Evolutionary conservation across 2,888 invertebrate genomes (phyloP).

Genomic region (Nysson spinosus): DNA sequence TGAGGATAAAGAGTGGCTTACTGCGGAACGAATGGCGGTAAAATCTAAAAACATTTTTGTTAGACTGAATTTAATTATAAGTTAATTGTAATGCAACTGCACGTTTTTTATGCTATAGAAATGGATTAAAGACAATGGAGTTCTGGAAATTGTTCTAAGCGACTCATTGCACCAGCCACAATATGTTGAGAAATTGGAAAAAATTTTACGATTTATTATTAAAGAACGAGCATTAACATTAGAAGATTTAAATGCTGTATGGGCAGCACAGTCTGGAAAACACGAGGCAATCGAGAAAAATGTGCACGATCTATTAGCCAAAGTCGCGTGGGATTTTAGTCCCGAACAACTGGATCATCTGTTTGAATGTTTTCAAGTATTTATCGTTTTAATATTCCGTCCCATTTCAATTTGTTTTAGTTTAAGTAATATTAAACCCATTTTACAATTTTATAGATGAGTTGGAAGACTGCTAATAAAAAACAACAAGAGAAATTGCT

Average conservation of each 20-base stretch:
- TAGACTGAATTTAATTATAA: background rate
- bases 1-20: constrained; percentile 94
- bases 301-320: constrained; percentile 96
- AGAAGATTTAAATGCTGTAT: constrained; percentile 95
- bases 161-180: constrained; percentile 98
- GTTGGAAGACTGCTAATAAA: constrained; percentile 97
- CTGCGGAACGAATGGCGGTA: constrained; percentile 96
- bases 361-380: constrained; percentile 96
- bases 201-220: constrained; percentile 97
- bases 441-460: constrained; percentile 82
- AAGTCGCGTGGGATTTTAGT: constrained; percentile 98
- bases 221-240: constrained; percentile 93
- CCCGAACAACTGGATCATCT: constrained; percentile 98
- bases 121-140: constrained; percentile 98
- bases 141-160: constrained; percentile 94
- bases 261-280: constrained; percentile 98
- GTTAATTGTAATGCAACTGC: background rate
- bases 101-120: constrained; percentile 79
- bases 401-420: constrained; percentile 1
- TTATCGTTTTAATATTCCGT: constrained; percentile 3
- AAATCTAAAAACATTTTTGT: constrained; percentile 52
- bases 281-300: constrained; percentile 99
- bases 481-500: constrained; percentile 96
- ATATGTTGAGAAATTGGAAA: constrained; percentile 98
- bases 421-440: constrained; percentile 16